phyloP scores from a whole-genome alignment of 2,113 vertebrate species.

The Colius striatus region DNA sequence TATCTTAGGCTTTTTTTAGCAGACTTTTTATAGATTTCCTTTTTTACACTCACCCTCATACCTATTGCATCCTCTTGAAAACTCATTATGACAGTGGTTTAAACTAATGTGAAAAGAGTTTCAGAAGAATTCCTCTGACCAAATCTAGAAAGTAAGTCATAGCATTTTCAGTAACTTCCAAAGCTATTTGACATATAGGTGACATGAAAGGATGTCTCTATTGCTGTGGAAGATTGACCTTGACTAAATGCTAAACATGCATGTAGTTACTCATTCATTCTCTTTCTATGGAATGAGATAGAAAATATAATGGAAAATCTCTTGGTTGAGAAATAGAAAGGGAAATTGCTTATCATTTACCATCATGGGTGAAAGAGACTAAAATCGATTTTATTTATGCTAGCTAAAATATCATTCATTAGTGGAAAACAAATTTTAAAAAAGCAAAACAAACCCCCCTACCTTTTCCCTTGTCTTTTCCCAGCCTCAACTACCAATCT shows the following conservation, averaged over 20 bases:
- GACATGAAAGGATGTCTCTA: background rate
- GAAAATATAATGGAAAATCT: background rate
- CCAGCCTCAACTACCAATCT: background rate
- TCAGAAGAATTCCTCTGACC: background rate
- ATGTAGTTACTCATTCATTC: background rate
- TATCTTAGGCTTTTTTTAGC: constrained; percentile 27
- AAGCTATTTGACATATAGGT: background rate
- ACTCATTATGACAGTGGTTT: background rate
- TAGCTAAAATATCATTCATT: background rate
- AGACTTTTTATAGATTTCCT: background rate
- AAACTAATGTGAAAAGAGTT: background rate
- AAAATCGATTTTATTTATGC: background rate
- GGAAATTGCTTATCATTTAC: background rate
- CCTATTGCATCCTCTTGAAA: background rate
- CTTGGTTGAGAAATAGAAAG: background rate
- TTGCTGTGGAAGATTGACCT: background rate
- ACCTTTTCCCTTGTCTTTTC: background rate
- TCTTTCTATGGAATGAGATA: background rate
- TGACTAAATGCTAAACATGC: background rate
- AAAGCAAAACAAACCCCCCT: background rate
- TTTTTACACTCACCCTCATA: background rate
- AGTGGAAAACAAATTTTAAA: background rate
- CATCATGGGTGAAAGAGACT: background rate
- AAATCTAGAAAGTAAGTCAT: background rate
- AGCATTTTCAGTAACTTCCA: background rate